Evolutionary conservation across 1,140 invertebrate species (phyloP).

Genomic region (Bombyx mori): DNA sequence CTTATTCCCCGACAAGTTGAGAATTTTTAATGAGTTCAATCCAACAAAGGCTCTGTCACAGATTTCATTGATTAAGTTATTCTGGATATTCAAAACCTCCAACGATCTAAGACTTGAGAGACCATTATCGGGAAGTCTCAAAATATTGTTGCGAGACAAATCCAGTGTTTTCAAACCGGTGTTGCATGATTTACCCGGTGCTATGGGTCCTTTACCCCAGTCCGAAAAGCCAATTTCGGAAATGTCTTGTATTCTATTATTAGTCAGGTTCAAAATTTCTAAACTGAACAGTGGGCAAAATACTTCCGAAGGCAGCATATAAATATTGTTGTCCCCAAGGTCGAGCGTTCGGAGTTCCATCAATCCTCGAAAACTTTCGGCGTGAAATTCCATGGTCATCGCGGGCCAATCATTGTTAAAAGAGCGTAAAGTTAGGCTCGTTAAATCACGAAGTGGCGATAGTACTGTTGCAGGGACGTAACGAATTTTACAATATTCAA

Average conservation of each 20-base stretch:
- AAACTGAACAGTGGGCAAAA: conserved; percentile 83
- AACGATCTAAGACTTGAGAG: conserved; percentile 79
- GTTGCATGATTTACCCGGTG: conserved; percentile 77
- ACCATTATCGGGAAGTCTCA: conserved; percentile 77
- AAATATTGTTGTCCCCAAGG: conserved; percentile 86
- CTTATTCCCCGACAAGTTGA: conserved; percentile 85
- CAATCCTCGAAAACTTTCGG: conserved; percentile 80
- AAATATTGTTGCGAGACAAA: conserved; percentile 81
- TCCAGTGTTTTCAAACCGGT: conserved; percentile 79
- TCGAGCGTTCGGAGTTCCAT: conserved; percentile 79
- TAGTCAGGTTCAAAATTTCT: conserved; percentile 79
- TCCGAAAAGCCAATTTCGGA: conserved; percentile 81
- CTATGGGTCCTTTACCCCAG: conserved; percentile 74
- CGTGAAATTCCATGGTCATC: conserved; percentile 82
- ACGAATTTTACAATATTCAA: conserved; percentile 86
- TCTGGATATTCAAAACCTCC: conserved; percentile 72
- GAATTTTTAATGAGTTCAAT: conserved; percentile 75
- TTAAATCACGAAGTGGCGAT: conserved; percentile 78
- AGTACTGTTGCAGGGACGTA: conserved; percentile 81
- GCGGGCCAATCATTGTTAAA: conserved; percentile 87
- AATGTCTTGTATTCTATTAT: conserved; percentile 85
- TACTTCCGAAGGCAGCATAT: conserved; percentile 80
- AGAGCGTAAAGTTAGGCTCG: conserved; percentile 79
- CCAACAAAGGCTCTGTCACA: conserved; percentile 82
- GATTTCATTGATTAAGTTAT: conserved; percentile 81